Conservation (phyloP, 2,113 vertebrate genomes). For the Erinaceus europaeus region DNA sequence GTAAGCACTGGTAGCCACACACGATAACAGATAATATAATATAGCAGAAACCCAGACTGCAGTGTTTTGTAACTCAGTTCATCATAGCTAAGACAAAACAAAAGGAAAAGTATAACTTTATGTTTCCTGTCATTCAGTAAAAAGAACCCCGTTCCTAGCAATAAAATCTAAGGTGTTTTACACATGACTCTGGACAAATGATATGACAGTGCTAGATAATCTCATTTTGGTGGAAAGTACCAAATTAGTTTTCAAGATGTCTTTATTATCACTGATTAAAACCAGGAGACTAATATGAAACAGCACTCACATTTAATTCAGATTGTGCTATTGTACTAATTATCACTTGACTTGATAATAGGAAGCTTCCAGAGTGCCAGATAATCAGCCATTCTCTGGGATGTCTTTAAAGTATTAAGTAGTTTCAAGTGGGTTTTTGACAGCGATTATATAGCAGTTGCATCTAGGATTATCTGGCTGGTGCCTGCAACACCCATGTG, state of each 20-base stretch:
- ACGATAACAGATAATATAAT: too few species aligned
- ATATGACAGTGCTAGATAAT: not conserved
- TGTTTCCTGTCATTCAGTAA: too few species aligned
- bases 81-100: too few species aligned
- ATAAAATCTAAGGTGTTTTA: too few species aligned
- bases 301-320: not conserved
- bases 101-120: too few species aligned
- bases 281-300: conserved; percentile 16
- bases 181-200: too few species aligned
- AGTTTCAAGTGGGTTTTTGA: not conserved
- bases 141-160: too few species aligned
- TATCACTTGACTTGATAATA: not conserved
- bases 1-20: too few species aligned
- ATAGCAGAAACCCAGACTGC: too few species aligned
- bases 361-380: not conserved
- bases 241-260: not conserved
- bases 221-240: not conserved
- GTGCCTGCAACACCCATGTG: too few species aligned
- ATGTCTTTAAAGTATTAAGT: not conserved
- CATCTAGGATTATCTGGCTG: not conserved
- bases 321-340: not conserved
- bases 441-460: too few species aligned
- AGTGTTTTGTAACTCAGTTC: too few species aligned
- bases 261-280: conserved; percentile 16
- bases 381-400: not conserved